Conservation (phyloP, 2,113 vertebrate species). For the Alouatta palliata region DNA sequence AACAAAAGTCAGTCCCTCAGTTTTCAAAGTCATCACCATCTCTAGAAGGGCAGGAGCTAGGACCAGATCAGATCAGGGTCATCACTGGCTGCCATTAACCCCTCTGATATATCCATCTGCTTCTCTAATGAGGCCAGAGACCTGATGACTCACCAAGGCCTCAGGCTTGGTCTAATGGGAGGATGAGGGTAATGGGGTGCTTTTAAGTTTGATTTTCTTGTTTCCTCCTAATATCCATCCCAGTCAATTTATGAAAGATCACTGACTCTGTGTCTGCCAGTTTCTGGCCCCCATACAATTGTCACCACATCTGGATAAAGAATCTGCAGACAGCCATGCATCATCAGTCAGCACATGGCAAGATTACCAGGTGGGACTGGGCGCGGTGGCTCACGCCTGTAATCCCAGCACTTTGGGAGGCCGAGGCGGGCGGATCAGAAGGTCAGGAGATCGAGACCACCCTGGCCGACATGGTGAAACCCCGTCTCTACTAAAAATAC, state of each 20-base stretch:
- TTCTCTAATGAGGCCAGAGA: slow-evolving; percentile 79
- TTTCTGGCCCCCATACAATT: background rate
- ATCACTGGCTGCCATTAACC: slow-evolving; percentile 67
- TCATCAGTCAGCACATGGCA: background rate
- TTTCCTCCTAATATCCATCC: slow-evolving; percentile 7
- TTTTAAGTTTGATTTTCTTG: slow-evolving; percentile 36
- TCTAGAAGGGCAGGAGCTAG: slow-evolving; percentile 52
- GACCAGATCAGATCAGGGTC: slow-evolving; percentile 34
- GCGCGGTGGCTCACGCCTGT: too few relatives aligned
- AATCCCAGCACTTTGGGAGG: too few relatives aligned
- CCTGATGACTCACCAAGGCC: slow-evolving; percentile 58
- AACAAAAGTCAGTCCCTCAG: slow-evolving; percentile 54
- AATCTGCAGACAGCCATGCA: background rate
- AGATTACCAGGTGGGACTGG: background rate
- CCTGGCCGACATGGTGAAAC: too few relatives aligned
- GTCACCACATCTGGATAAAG: background rate
- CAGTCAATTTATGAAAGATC: background rate
- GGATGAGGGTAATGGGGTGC: background rate
- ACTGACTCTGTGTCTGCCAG: background rate
- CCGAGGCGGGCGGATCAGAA: too few relatives aligned
- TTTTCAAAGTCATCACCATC: slow-evolving; percentile 67
- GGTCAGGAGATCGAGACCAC: too few relatives aligned
- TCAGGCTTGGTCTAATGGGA: slow-evolving; percentile 44
- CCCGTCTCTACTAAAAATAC: too few relatives aligned
- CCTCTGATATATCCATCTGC: slow-evolving; percentile 79